Conservation (phyloP, 1,140 invertebrate genomes). For the Pollicipes pollicipes region DNA sequence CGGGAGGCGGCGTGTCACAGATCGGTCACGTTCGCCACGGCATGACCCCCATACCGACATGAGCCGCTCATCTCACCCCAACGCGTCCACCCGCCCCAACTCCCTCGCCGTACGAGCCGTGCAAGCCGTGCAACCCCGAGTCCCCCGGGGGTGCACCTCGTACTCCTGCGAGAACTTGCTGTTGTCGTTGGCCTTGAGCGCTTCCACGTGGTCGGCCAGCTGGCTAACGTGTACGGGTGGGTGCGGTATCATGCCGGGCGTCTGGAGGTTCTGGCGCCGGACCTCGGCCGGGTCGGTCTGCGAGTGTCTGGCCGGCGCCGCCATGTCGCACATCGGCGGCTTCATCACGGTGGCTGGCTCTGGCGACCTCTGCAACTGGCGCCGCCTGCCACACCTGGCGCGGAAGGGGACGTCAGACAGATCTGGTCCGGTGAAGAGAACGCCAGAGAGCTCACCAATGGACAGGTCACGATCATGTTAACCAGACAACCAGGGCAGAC, state of each 20-base stretch:
- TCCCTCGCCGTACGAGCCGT: no score
- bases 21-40: no score
- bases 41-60: no score
- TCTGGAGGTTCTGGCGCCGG: conserved; percentile 87
- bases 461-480: no score
- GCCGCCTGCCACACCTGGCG: conserved; percentile 26
- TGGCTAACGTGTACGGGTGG: conserved; percentile 90
- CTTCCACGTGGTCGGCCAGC: conserved; percentile 84
- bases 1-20: no score
- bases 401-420: not conserved
- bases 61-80: no score
- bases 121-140: no score
- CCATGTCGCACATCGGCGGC: conserved; percentile 46
- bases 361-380: conserved; percentile 69
- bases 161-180: conserved; percentile 92
- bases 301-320: conserved; percentile 21
- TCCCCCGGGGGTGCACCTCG: no score
- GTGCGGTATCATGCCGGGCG: conserved; percentile 88
- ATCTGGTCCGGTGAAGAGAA: no score
- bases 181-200: conserved; percentile 90
- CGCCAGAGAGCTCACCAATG: no score
- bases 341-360: conserved; percentile 74
- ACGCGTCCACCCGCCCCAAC: no score
- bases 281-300: conserved; percentile 89
- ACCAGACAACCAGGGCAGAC: no score